Percentiles rank a stretch among this genome's conserved stretches.
These are phyloP conservation scores for Amblyornis subalaris DNA, from an alignment of 2,113 vertebrate species.

Conservation along the genomic window DNA sequence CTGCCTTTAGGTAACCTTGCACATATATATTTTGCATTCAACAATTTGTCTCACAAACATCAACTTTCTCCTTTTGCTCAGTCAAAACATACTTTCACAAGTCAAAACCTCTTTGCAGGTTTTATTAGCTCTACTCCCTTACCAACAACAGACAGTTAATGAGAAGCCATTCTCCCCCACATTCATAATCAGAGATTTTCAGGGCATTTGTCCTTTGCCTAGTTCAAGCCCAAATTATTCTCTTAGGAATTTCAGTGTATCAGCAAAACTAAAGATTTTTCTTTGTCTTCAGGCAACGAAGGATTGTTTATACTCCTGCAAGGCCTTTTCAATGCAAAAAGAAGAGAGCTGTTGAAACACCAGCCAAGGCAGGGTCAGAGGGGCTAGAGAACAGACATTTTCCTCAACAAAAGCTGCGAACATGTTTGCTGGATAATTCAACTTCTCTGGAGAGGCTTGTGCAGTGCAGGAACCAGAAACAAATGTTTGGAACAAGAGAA, in stretches of 20 bases:
- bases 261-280: background rate
- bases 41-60: background rate
- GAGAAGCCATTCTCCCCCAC: background rate
- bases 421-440: background rate
- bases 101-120: background rate
- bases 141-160: background rate
- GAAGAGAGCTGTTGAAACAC: background rate
- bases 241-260: background rate
- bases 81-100: background rate
- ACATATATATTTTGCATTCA: background rate
- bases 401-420: background rate
- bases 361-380: background rate
- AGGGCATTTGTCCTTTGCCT: background rate
- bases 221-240: background rate
- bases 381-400: background rate
- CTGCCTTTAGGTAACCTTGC: background rate
- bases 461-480: background rate
- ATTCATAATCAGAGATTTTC: background rate
- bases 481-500: background rate
- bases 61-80: background rate
- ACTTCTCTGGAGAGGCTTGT: background rate
- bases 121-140: background rate
- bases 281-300: background rate
- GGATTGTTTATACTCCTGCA: background rate
- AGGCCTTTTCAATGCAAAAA: background rate